Conservation (phyloP, 2,797 vertebrate genomes). For the Cheirogaleus major region DNA sequence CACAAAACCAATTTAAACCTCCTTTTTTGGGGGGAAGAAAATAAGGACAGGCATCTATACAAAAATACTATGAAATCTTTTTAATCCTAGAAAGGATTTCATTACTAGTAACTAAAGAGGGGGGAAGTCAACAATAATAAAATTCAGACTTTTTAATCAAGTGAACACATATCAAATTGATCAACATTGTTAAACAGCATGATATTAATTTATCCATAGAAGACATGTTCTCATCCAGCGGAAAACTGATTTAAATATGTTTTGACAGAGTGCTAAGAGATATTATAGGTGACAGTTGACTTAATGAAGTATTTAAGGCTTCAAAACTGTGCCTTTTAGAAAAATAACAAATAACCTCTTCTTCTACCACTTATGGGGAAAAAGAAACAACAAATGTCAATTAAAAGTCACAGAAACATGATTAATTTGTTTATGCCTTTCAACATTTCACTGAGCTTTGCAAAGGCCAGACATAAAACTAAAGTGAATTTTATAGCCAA, state of each 20-base stretch:
- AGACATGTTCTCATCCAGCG: conserved; percentile 55
- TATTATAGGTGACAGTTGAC: conserved; percentile 64
- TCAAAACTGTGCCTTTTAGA: conserved; percentile 67
- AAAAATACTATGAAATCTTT: conserved; percentile 69
- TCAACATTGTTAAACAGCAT: conserved; percentile 74
- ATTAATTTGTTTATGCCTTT: conserved; percentile 62
- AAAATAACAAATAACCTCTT: conserved; percentile 63
- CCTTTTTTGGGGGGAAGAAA: conserved; percentile 21
- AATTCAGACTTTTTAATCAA: conserved; percentile 80
- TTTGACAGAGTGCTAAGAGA: conserved; percentile 76
- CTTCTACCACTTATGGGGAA: neutral
- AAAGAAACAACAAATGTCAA: conserved; percentile 54
- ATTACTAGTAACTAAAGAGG: conserved; percentile 75
- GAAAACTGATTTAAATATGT: conserved; percentile 66
- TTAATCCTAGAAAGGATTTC: conserved; percentile 80
- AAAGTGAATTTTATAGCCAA: conserved; percentile 54
- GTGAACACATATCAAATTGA: conserved; percentile 71
- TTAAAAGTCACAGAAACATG: conserved; percentile 60
- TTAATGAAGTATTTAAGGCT: conserved; percentile 76
- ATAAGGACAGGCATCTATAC: conserved; percentile 67
- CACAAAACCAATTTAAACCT: neutral
- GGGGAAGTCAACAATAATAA: conserved; percentile 77
- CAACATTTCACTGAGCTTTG: conserved; percentile 27
- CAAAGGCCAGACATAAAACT: conserved; percentile 54
- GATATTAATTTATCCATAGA: conserved; percentile 76